Conservation (phyloP, 2,888 invertebrate species). For the Rhorus exstirpatorius region DNA sequence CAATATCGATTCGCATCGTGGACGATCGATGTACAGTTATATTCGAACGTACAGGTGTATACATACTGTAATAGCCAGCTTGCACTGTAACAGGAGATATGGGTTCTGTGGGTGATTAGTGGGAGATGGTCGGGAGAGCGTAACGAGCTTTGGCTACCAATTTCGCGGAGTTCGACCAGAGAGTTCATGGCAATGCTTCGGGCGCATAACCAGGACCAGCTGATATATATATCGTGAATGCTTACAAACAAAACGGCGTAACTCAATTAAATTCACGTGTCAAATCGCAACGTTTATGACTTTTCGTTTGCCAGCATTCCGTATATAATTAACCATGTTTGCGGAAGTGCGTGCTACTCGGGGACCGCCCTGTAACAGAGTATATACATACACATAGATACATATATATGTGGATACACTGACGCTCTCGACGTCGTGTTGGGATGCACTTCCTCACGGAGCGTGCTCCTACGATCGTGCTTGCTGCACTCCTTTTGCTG, state of each 20-base stretch:
- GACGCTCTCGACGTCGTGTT: conserved; percentile 45
- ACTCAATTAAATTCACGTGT: background rate
- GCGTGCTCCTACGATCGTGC: conserved; percentile 49
- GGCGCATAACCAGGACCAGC: conserved; percentile 61
- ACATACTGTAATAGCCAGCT: conserved; percentile 24
- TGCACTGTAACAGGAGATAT: conserved; percentile 22
- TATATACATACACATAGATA: conserved; percentile 38
- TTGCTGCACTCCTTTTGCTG: conserved; percentile 44
- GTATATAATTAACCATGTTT: conserved; percentile 17
- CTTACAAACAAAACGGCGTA: conserved; percentile 18
- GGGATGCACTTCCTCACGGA: conserved; percentile 53
- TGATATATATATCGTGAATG: background rate
- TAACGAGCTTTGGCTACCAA: conserved; percentile 73
- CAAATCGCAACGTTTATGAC: background rate
- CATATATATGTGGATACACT: conserved; percentile 10
- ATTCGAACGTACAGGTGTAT: conserved; percentile 16
- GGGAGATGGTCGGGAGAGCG: conserved; percentile 67
- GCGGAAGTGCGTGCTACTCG: conserved; percentile 57
- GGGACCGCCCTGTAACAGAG: conserved; percentile 7
- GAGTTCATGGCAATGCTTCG: conserved; percentile 68
- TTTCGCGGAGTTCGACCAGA: conserved; percentile 72
- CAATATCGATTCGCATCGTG: conserved; percentile 69
- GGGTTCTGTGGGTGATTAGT: conserved; percentile 66
- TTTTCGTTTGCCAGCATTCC: conserved; percentile 3
- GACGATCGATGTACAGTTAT: conserved; percentile 68